A percentile compares a stretch with the other conserved stretches of the same genome.
Evolutionary conservation across 2,888 invertebrate species (phyloP).

Genomic region (Drosophila mayaguana): DNA sequence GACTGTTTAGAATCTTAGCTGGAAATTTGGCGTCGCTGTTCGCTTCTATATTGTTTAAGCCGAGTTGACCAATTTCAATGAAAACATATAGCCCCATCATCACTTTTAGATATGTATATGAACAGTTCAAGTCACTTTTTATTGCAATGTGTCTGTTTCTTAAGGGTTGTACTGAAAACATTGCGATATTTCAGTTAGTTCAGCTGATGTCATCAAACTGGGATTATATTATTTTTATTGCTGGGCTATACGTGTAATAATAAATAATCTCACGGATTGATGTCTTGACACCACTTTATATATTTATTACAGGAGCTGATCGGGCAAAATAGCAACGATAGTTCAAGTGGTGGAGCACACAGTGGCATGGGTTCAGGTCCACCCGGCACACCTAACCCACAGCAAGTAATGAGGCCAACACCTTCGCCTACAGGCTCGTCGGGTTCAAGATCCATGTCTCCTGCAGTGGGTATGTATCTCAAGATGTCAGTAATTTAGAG

Average conservation of each 20-base stretch:
- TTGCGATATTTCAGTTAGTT: neutral
- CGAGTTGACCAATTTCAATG: neutral
- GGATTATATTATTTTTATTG: neutral
- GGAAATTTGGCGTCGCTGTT: conserved; percentile 30
- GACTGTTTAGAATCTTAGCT: conserved; percentile 40
- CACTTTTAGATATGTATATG: neutral
- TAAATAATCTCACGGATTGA: neutral
- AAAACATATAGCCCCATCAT: neutral
- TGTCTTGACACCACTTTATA: neutral
- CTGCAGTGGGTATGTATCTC: conserved; percentile 94
- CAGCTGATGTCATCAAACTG: conserved; percentile 1
- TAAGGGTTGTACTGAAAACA: neutral
- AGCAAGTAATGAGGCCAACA: conserved; percentile 94
- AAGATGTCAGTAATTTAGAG: neutral
- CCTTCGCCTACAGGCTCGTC: conserved; percentile 97
- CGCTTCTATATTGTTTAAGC: conserved; percentile 1
- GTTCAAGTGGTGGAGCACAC: conserved; percentile 89
- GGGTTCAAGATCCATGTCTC: conserved; percentile 98
- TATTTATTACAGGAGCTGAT: conserved; percentile 90
- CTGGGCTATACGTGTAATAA: neutral
- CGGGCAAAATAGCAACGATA: conserved; percentile 94
- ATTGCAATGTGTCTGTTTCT: neutral
- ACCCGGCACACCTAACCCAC: conserved; percentile 88
- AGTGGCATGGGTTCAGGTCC: conserved; percentile 89
- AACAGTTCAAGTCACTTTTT: neutral